phyloP scores from a whole-genome alignment of 2,797 vertebrate genomes.

The Martes flavigula region DNA sequence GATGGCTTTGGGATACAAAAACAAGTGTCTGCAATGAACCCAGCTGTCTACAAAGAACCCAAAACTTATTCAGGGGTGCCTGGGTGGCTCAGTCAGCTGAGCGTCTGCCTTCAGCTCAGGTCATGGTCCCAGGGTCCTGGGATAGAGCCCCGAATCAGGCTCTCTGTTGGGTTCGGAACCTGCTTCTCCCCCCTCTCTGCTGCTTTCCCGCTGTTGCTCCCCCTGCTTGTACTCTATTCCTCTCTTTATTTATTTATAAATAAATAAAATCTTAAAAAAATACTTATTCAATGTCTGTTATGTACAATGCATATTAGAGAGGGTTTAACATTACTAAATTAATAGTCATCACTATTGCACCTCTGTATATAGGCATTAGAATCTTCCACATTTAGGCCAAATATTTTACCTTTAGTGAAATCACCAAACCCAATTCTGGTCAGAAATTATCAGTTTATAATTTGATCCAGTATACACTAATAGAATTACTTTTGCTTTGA shows the following conservation, averaged over 20 bases:
- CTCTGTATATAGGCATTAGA: background rate
- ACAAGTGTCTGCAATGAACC: background rate
- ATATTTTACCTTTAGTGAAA: background rate
- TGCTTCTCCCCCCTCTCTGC: background rate
- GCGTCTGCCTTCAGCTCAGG: background rate
- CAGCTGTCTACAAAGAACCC: background rate
- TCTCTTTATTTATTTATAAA: too few species aligned
- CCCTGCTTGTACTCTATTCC: background rate
- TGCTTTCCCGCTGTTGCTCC: background rate
- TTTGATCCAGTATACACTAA: background rate
- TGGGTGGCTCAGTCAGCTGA: background rate
- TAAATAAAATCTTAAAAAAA: background rate
- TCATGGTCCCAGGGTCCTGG: background rate
- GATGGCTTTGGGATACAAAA: background rate
- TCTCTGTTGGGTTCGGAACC: background rate
- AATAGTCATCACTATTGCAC: background rate
- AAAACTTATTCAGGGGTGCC: background rate
- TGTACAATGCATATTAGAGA: background rate
- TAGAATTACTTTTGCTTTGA: background rate
- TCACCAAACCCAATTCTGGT: background rate
- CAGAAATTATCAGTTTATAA: background rate
- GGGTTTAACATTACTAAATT: background rate
- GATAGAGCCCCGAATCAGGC: fast-evolving
- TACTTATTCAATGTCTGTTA: background rate
- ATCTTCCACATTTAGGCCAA: background rate